These are phyloP conservation scores for Emydoidea blandingii DNA, from an alignment of 2,797 vertebrate genomes.

Conservation along the genomic window DNA sequence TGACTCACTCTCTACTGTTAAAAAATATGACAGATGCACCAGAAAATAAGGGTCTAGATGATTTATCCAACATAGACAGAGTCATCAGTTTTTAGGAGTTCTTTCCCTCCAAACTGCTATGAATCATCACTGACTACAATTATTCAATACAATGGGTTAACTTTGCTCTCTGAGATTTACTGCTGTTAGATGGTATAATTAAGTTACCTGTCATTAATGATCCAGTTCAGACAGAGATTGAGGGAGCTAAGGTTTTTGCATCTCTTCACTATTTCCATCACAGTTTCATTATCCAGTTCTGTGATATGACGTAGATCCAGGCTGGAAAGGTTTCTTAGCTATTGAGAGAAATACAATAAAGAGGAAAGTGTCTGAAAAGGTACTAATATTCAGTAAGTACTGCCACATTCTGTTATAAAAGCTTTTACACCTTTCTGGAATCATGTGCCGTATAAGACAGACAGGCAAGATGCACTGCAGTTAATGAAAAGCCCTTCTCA, in stretches of 20 bases:
- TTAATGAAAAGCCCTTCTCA: neutral
- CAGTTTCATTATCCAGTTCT: conserved; percentile 97
- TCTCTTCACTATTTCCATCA: conserved; percentile 98
- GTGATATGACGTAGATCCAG: conserved; percentile 97
- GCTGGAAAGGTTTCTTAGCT: conserved; percentile 93
- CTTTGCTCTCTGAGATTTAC: conserved; percentile 24
- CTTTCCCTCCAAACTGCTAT: neutral
- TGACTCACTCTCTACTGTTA: neutral
- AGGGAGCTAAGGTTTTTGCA: conserved; percentile 95
- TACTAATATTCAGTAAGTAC: conserved; percentile 10
- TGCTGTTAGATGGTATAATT: neutral
- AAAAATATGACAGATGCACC: neutral
- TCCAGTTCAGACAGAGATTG: conserved; percentile 99
- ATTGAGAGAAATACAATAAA: conserved; percentile 68
- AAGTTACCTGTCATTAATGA: conserved; percentile 96
- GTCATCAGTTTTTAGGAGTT: neutral
- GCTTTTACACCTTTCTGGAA: neutral
- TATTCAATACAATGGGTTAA: neutral
- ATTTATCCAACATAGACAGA: neutral
- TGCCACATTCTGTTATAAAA: conserved; percentile 6
- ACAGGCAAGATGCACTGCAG: neutral
- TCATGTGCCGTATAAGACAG: neutral
- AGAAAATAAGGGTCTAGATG: neutral
- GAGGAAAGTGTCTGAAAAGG: conserved; percentile 52
- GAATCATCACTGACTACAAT: conserved; percentile 4